Conservation (phyloP, 1,140 invertebrate species). For the Dreissena polymorpha region DNA sequence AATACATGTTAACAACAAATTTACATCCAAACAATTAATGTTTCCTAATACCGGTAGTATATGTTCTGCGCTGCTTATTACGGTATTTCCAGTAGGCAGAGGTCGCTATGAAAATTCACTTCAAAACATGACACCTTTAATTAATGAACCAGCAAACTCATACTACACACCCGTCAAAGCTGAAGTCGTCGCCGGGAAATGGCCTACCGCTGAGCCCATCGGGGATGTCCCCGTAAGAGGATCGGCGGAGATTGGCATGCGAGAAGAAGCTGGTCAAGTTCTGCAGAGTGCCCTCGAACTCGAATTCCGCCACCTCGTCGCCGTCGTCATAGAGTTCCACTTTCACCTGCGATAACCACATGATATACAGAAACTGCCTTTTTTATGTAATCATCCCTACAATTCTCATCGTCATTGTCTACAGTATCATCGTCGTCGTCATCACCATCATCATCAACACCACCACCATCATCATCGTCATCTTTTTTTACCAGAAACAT, state of each 20-base stretch:
- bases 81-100: no score
- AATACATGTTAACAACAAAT: no score
- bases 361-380: no score
- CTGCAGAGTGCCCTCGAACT: constrained; percentile 42
- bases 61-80: no score
- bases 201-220: constrained; percentile 8
- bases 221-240: constrained; percentile 39
- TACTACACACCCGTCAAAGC: constrained; percentile 39
- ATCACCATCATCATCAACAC: no score
- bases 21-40: no score
- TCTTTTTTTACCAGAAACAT: no score
- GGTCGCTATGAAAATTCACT: no score
- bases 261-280: constrained; percentile 43
- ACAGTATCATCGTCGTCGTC: not conserved
- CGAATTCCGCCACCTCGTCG: constrained; percentile 47
- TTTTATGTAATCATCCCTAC: not conserved
- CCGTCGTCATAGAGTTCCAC: constrained; percentile 49
- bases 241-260: constrained; percentile 18
- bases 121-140: no score
- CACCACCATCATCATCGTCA: no score
- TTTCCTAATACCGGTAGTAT: no score
- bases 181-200: constrained; percentile 42
- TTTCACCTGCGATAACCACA: constrained; percentile 5
- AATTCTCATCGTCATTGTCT: not conserved
- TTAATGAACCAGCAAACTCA: no score